Evolutionary conservation across 2,797 vertebrate species (phyloP).

Genomic region (Myripristis murdjan): DNA sequence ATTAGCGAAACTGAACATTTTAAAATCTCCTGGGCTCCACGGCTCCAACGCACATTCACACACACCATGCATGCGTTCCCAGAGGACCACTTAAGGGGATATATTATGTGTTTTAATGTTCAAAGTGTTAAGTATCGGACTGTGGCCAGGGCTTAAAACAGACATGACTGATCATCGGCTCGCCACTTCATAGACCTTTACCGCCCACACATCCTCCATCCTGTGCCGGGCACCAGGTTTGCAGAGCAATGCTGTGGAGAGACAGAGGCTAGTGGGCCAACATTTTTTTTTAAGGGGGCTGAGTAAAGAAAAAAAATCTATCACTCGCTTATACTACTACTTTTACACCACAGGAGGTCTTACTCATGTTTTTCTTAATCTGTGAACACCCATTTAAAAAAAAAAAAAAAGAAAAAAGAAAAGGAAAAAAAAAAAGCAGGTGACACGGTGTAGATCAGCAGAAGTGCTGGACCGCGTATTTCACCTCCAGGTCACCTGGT

Average conservation of each 20-base stretch:
- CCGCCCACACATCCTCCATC: slow-evolving; percentile 36
- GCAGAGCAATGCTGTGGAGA: slow-evolving; percentile 11
- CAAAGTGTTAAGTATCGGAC: slow-evolving; percentile 63
- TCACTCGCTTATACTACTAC: too few species aligned
- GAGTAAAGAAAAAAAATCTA: too few species aligned
- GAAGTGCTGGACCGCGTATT: too few species aligned
- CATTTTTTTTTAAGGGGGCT: too few species aligned
- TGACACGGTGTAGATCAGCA: too few species aligned
- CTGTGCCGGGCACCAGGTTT: slow-evolving; percentile 23
- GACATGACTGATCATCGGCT: slow-evolving; percentile 60
- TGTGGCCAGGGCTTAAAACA: slow-evolving; percentile 57
- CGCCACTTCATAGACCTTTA: slow-evolving; percentile 48
- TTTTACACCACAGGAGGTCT: too few species aligned
- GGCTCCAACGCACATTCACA: neutral
- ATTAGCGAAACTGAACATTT: slow-evolving; percentile 38
- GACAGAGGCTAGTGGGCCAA: slow-evolving; percentile 9
- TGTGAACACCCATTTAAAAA: too few species aligned
- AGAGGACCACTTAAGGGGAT: slow-evolving; percentile 61
- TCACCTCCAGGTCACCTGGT: too few species aligned
- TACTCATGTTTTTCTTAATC: too few species aligned
- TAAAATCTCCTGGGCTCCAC: neutral
- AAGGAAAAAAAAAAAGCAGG: too few species aligned
- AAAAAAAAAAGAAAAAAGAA: too few species aligned
- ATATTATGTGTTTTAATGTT: slow-evolving; percentile 73
- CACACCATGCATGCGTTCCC: slow-evolving; percentile 29